Evolutionary conservation across 2,888 invertebrate genomes (phyloP), one percentile per base, ranked within the genome.

Genomic region (Rhogogaster chlorosoma): DNA sequence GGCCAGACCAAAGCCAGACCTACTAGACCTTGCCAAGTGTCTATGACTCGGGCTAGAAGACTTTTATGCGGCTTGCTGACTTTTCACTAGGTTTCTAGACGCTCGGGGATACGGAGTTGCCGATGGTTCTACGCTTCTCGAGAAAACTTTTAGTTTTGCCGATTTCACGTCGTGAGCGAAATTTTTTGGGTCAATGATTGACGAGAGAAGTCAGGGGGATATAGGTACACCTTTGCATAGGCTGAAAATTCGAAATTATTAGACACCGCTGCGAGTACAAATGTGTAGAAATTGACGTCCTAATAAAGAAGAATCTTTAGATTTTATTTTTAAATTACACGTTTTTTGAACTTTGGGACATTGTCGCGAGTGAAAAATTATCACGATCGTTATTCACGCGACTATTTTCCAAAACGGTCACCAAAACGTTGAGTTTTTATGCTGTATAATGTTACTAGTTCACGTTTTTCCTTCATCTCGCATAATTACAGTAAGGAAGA

Each of bases 1-100:
- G 80, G 61, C 80, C 80, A 80, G 80, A 80, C 80, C 80, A 80
- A 38, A 80, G 61, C 61, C 80, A 80, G 80, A 80, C 80, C 80
- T 61, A 49, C 36, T 38, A 80, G 80, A 80, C 57, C 38, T 38
- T 61, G 80, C 80, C 80, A 61, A 80, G 80, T 80, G 80, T 32
- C 80, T 57, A 61, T 78, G 53, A 77, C 80, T 38, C 22, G 12
- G 53, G 38, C 57, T 77, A 53, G 80, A 57, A 61, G 57, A 80
- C 61, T 36, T 80, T 80, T 61, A 18, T 12, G 12, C 36, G 70
- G 70, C 36, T 70, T n/a, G 36, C 18, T 36, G 70, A 70, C 70
- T 36, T 70, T 36, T 36, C 32, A 22, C 15, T 15, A n/a, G 12
- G 29, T 67, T 36, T 36, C n/a, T 32, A 67, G 15, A 67, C 29